Conservation (phyloP, 2,888 invertebrate genomes). For the Lymantria monacha region DNA sequence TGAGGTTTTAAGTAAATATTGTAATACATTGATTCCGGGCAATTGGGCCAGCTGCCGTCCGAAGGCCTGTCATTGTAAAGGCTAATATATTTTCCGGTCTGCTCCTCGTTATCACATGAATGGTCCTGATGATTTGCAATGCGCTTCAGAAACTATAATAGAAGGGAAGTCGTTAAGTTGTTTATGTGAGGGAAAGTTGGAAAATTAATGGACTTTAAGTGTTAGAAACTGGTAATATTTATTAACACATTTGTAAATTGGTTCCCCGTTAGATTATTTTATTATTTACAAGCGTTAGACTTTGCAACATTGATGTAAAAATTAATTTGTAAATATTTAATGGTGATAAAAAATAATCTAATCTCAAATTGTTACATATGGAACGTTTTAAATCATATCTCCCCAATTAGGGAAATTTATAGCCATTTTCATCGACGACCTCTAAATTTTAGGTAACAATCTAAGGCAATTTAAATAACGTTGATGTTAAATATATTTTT, state of each 20-base stretch:
- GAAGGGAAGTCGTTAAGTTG: constrained; percentile 42
- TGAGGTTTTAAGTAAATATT: constrained; percentile 14
- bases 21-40: constrained; percentile 22
- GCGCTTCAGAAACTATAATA: constrained; percentile 24
- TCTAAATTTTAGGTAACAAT: too few species aligned
- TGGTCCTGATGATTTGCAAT: constrained; percentile 40
- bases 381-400: too few species aligned
- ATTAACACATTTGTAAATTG: constrained; percentile 20
- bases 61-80: constrained; percentile 11
- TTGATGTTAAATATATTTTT: too few species aligned
- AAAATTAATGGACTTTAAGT: constrained; percentile 38
- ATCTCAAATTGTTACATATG: too few species aligned
- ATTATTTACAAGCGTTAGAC: too few species aligned
- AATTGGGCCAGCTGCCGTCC: constrained; percentile 32
- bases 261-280: neutral
- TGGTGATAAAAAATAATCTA: too few species aligned
- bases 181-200: constrained; percentile 40
- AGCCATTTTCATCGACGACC: too few species aligned
- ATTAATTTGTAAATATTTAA: too few species aligned
- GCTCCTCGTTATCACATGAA: constrained; percentile 46
- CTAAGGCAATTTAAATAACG: too few species aligned
- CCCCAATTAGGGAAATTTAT: too few species aligned
- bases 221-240: constrained; percentile 18
- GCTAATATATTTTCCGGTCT: constrained; percentile 28
- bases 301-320: neutral